Evolutionary conservation across 2,888 invertebrate genomes (phyloP).

Genomic region (Criorhina ranunculi): DNA sequence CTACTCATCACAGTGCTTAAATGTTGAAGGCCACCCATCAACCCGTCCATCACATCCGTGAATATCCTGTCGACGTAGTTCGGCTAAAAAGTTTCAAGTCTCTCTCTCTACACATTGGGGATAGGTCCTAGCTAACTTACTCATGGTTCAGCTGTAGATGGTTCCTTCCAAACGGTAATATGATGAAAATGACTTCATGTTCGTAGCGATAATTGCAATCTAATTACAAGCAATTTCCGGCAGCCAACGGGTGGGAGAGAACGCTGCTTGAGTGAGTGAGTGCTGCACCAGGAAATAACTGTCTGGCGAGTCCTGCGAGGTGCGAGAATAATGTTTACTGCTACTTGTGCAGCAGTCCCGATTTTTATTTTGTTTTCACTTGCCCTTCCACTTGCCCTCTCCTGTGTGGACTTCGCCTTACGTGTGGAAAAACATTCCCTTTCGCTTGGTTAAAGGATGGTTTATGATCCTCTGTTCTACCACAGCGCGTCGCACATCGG

Average conservation of each 20-base stretch:
- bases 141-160: constrained; percentile 41
- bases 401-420: background rate
- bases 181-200: constrained; percentile 77
- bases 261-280: constrained; percentile 48
- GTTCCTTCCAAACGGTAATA: constrained; percentile 74
- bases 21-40: constrained; percentile 33
- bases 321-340: constrained; percentile 24
- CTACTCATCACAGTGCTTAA: constrained; percentile 9
- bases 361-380: constrained; percentile 52
- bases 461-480: constrained; percentile 33
- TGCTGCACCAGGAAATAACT: constrained; percentile 71
- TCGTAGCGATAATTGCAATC: constrained; percentile 76
- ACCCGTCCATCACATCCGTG: constrained; percentile 61
- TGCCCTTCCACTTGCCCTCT: background rate
- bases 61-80: constrained; percentile 69
- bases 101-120: constrained; percentile 9
- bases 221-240: constrained; percentile 77
- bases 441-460: constrained; percentile 9
- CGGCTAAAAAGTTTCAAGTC: constrained; percentile 44
- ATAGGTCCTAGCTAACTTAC: constrained; percentile 32
- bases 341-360: constrained; percentile 29
- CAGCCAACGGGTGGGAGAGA: constrained; percentile 58
- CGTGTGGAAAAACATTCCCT: constrained; percentile 33
- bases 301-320: constrained; percentile 42
- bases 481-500: constrained; percentile 17